Evolutionary conservation across 1,140 invertebrate genomes (phyloP).

Genomic region (Sweltsa coloradensis): DNA sequence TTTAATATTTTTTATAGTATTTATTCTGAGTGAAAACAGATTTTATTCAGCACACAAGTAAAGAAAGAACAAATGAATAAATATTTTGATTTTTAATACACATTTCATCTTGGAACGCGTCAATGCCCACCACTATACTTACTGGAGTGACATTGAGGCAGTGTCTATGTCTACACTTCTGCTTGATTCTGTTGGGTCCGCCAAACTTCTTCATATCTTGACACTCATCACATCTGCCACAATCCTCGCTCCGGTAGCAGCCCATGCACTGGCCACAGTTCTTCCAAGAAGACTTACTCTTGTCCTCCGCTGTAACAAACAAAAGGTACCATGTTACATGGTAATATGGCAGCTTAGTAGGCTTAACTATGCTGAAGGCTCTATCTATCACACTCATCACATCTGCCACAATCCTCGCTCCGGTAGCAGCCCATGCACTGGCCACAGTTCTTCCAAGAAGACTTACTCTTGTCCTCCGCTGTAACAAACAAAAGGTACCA

Average conservation of each 20-base stretch:
- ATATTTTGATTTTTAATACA: too few species aligned
- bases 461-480: constrained; percentile 5
- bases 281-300: constrained; percentile 9
- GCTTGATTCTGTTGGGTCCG: constrained; percentile 52
- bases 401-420: constrained; percentile 73
- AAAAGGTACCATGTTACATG: too few species aligned
- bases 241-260: constrained; percentile 68
- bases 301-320: constrained; percentile 4
- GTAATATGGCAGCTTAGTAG: too few species aligned
- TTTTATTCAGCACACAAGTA: too few species aligned
- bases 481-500: neutral
- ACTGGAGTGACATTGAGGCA: constrained; percentile 32
- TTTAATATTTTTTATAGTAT: too few species aligned
- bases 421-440: constrained; percentile 70
- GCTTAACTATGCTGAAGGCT: too few species aligned
- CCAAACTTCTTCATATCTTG: constrained; percentile 67
- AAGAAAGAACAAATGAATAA: too few species aligned
- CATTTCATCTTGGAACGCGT: too few species aligned
- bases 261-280: constrained; percentile 74
- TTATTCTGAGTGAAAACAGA: too few species aligned
- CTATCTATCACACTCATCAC: constrained; percentile 75
- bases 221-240: constrained; percentile 76
- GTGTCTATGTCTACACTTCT: constrained; percentile 37
- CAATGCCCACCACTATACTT: constrained; percentile 23
- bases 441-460: constrained; percentile 46